Conservation (phyloP, 2,113 vertebrate genomes). For the Clarias batrachus region DNA sequence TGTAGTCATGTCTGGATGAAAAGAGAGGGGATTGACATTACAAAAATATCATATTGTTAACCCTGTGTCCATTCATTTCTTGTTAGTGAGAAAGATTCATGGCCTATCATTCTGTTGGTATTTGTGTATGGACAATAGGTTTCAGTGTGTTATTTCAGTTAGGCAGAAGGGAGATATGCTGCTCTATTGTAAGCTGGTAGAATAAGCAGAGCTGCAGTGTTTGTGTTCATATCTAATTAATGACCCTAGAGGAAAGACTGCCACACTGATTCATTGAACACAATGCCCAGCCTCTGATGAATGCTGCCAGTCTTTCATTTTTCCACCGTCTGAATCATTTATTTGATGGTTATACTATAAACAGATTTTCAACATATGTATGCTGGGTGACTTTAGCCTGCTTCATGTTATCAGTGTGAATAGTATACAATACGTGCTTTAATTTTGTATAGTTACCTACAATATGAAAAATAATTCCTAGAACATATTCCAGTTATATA, state of each 20-base stretch:
- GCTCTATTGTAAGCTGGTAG: not conserved
- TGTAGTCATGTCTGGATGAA: not conserved
- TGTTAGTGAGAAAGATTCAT: not conserved
- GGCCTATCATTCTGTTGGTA: not conserved
- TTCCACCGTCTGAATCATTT: conserved; percentile 39
- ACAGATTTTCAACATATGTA: conserved; percentile 10
- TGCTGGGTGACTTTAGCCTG: not conserved
- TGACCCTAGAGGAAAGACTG: conserved; percentile 41
- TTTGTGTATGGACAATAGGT: conserved; percentile 12
- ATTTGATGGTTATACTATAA: conserved; percentile 19
- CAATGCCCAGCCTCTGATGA: conserved; percentile 36
- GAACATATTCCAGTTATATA: not conserved
- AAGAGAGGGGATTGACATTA: not conserved
- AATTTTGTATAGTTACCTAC: not conserved
- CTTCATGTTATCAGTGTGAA: not conserved
- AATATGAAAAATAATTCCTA: not conserved
- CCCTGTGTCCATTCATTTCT: not conserved
- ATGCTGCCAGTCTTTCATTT: conserved; percentile 34
- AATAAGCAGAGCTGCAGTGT: conserved; percentile 1
- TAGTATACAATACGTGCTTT: not conserved
- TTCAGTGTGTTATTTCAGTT: not conserved
- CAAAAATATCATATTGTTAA: not conserved
- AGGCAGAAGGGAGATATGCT: conserved; percentile 13
- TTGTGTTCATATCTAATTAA: conserved; percentile 57
- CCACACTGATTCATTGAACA: conserved; percentile 43